Evolutionary conservation across 2,113 vertebrate species (phyloP).

Genomic region (Mustelus asterias): DNA sequence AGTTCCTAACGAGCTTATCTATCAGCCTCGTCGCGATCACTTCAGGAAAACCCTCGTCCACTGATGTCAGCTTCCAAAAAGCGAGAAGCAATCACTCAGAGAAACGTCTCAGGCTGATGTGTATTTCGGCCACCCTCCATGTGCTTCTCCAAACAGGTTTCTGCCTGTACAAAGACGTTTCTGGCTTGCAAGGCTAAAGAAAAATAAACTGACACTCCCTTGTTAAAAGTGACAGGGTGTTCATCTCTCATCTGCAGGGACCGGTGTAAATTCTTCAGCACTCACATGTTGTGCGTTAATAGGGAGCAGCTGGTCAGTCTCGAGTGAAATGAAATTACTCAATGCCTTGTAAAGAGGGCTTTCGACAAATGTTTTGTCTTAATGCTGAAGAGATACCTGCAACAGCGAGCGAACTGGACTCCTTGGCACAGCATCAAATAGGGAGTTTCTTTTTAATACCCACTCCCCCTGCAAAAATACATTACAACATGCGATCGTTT

Average conservation of each 20-base stretch:
- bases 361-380: slow-evolving; percentile 29
- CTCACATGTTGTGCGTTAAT: slow-evolving; percentile 1
- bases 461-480: not conserved
- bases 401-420: not conserved
- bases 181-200: slow-evolving; percentile 9
- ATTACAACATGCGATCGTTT: slow-evolving; percentile 2
- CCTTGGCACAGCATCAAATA: not conserved
- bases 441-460: not conserved
- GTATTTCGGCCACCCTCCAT: not conserved
- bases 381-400: slow-evolving; percentile 9
- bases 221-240: not conserved
- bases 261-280: not conserved
- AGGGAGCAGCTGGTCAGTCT: not conserved
- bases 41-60: not conserved
- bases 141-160: not conserved
- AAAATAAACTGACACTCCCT: slow-evolving; percentile 19
- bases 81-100: not conserved
- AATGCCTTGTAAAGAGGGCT: slow-evolving; percentile 16
- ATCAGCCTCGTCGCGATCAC: not conserved
- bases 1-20: not conserved
- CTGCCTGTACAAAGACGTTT: not conserved
- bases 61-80: not conserved
- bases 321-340: not conserved
- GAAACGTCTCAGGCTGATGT: not conserved
- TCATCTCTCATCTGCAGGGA: slow-evolving; percentile 3